A percentile compares a stretch with the other conserved stretches of the same genome.
These are phyloP conservation scores for Siniperca chuatsi DNA, from an alignment of 2,113 vertebrate species.

Conservation along the genomic window DNA sequence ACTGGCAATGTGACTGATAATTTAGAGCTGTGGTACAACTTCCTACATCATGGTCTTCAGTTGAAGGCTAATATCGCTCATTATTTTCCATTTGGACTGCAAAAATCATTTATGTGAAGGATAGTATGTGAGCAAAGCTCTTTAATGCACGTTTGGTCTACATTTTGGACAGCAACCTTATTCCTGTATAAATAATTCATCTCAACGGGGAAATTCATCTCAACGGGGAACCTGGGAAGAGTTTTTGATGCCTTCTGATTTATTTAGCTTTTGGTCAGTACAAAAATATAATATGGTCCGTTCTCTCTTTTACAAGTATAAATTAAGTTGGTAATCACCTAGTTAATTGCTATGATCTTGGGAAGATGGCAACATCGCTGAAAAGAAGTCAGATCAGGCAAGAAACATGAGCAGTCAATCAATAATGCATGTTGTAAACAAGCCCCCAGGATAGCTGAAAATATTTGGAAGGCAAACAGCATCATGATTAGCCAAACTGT, in stretches of 20 bases:
- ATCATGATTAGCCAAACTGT: neutral
- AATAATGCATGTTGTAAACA: neutral
- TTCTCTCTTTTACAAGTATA: neutral
- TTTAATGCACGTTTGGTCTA: slow-evolving; percentile 49
- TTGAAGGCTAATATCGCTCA: slow-evolving; percentile 13
- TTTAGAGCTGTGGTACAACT: slow-evolving; percentile 36
- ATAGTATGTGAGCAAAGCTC: slow-evolving; percentile 7
- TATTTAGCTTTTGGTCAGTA: neutral
- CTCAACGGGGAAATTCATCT: neutral
- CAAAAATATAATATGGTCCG: neutral
- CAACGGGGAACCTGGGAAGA: slow-evolving; percentile 6
- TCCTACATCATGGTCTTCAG: slow-evolving; percentile 29
- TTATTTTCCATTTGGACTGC: slow-evolving; percentile 16
- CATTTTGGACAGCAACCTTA: slow-evolving; percentile 7
- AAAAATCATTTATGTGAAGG: neutral
- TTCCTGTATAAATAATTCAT: slow-evolving; percentile 23
- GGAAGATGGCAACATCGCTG: neutral
- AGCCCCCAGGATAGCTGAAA: too few relatives aligned
- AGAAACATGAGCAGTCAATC: neutral
- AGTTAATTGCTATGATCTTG: neutral
- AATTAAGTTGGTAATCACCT: neutral
- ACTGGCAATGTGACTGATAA: slow-evolving; percentile 2
- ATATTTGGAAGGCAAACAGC: neutral
- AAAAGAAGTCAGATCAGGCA: neutral
- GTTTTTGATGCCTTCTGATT: neutral